Conservation (phyloP, 2,888 invertebrate genomes). For the Pristionchus arcanus region DNA sequence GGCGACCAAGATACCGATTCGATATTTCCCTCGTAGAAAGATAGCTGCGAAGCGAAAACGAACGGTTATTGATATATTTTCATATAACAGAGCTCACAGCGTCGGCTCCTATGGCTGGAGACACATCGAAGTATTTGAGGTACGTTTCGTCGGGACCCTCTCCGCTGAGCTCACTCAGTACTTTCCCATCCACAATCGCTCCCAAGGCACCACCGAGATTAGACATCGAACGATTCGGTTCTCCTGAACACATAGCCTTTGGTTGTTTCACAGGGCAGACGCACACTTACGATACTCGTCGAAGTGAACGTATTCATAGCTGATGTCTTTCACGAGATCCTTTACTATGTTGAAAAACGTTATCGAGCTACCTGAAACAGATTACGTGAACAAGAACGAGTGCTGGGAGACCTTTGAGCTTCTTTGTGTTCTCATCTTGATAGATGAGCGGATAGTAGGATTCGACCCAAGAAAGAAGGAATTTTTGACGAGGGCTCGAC, state of each 20-base stretch:
- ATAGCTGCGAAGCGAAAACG: neutral
- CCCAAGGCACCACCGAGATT: neutral
- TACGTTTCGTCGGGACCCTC: neutral
- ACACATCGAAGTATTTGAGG: neutral
- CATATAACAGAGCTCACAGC: neutral
- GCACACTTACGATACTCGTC: neutral
- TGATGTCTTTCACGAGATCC: neutral
- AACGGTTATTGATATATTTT: neutral
- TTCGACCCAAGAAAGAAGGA: neutral
- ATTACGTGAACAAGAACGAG: neutral
- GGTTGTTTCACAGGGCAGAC: neutral
- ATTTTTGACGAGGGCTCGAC: neutral
- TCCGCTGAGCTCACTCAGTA: neutral
- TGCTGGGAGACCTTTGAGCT: neutral
- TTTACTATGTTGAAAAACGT: neutral
- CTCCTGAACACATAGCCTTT: neutral
- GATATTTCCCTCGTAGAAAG: slow-evolving; percentile 27
- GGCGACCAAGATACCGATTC: neutral
- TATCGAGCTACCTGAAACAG: neutral
- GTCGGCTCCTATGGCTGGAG: neutral
- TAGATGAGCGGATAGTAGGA: slow-evolving; percentile 10
- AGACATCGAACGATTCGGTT: neutral
- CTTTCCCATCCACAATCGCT: neutral
- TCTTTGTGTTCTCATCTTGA: neutral
- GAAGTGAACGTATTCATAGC: slow-evolving; percentile 11